phyloP scores from a whole-genome alignment of 2,113 vertebrate genomes.

The Melanostigma gelatinosum region DNA sequence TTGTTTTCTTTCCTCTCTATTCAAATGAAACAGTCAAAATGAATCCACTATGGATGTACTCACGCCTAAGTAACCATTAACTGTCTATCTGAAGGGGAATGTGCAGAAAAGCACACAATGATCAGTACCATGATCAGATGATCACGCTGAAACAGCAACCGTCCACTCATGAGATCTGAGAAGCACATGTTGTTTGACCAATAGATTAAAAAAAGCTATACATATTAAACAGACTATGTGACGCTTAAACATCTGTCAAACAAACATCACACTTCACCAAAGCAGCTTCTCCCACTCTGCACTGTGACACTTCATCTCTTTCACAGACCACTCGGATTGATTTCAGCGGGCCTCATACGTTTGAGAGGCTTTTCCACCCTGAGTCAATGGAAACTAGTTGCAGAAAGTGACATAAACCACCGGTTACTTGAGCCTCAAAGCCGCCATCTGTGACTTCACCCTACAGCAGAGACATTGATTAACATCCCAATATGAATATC shows the following conservation, averaged over 20 bases:
- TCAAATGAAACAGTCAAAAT: not conserved
- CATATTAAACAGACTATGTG: not conserved
- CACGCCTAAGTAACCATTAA: not conserved
- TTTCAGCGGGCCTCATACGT: not conserved
- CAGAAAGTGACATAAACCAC: not conserved
- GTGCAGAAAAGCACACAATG: not conserved
- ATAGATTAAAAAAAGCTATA: not conserved
- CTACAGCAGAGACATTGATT: not conserved
- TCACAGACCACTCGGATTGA: not conserved
- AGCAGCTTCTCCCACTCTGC: not conserved
- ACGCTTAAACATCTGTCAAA: not conserved
- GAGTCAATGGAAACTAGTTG: not conserved
- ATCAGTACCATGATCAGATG: not conserved
- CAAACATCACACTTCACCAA: not conserved
- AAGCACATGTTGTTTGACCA: not conserved
- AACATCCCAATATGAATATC: not conserved
- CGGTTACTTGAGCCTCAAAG: not conserved
- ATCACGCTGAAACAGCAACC: not conserved
- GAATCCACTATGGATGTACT: not conserved
- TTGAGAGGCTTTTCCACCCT: not conserved
- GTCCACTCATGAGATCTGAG: not conserved
- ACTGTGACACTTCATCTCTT: constrained; percentile 6
- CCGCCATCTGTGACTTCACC: not conserved
- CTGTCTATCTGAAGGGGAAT: not conserved
- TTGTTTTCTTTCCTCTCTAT: not conserved